A percentile compares a stretch with the other conserved stretches of the same genome.
Evolutionary conservation across 2,797 vertebrate genomes (phyloP).

Genomic region (Perodicticus potto): DNA sequence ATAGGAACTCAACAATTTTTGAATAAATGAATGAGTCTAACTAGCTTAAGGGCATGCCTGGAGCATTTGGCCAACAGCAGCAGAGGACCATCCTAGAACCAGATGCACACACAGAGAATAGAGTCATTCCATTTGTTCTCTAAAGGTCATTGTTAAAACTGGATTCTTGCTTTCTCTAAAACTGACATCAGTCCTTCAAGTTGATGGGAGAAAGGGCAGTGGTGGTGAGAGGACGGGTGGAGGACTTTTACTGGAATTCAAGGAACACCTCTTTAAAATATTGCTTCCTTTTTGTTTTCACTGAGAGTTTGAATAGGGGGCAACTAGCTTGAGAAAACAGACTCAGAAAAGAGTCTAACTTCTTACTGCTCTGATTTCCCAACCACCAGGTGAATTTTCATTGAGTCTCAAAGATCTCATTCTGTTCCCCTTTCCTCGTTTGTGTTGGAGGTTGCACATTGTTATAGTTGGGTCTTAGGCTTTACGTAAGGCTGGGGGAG

Average conservation of each 20-base stretch:
- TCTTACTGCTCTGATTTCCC: slow-evolving; percentile 70
- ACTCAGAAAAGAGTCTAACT: slow-evolving; percentile 34
- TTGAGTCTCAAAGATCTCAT: slow-evolving; percentile 62
- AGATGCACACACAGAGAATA: not conserved
- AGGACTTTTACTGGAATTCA: slow-evolving; percentile 64
- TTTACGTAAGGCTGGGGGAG: slow-evolving; percentile 82
- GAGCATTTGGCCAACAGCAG: not conserved
- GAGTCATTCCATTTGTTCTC: not conserved
- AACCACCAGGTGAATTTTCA: slow-evolving; percentile 79
- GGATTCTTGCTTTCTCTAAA: slow-evolving; percentile 35
- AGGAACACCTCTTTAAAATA: slow-evolving; percentile 49
- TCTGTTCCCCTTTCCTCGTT: slow-evolving; percentile 80
- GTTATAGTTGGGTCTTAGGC: slow-evolving; percentile 83
- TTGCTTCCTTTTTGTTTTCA: slow-evolving; percentile 68
- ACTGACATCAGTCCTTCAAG: not conserved
- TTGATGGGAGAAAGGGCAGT: not conserved
- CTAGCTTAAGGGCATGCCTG: not conserved
- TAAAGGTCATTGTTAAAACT: not conserved
- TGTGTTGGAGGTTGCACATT: slow-evolving; percentile 82
- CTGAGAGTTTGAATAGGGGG: slow-evolving; percentile 67
- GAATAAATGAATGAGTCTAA: slow-evolving; percentile 20
- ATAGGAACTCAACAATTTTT: not conserved
- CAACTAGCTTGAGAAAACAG: slow-evolving; percentile 56
- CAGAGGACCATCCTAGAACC: not conserved
- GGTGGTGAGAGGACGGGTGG: not conserved